These are phyloP conservation scores for Ommatoiulus sabulosus DNA, from an alignment of 2,888 invertebrate species.

Conservation along the genomic window DNA sequence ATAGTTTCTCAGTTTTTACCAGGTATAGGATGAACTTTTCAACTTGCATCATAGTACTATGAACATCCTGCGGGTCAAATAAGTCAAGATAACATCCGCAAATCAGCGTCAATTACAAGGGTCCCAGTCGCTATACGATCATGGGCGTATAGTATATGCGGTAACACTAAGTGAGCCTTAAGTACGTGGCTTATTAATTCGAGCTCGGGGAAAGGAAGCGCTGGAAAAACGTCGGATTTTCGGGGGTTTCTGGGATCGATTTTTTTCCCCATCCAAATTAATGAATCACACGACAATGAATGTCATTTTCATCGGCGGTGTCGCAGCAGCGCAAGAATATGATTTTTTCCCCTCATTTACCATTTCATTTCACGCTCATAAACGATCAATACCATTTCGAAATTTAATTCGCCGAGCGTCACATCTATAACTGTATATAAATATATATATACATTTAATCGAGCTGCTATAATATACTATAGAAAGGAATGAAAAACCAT, in stretches of 20 bases:
- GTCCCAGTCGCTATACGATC: too few species aligned
- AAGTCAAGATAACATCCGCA: too few species aligned
- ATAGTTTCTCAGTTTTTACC: too few species aligned
- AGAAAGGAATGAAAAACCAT: constrained; percentile 39
- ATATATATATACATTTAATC: neutral
- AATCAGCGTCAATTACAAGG: too few species aligned
- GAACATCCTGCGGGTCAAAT: too few species aligned
- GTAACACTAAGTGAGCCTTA: neutral
- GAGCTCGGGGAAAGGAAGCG: too few species aligned
- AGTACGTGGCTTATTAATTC: neutral
- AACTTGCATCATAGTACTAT: too few species aligned
- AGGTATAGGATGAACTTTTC: too few species aligned
- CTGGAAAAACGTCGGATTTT: neutral
- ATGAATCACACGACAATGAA: neutral
- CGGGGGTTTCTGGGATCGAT: neutral
- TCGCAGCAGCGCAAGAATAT: neutral
- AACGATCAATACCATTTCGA: constrained; percentile 34
- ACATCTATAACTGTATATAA: constrained; percentile 10
- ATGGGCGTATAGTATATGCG: neutral
- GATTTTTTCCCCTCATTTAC: constrained; percentile 29
- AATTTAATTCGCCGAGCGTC: constrained; percentile 11
- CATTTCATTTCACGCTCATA: constrained; percentile 43
- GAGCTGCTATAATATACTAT: too few species aligned
- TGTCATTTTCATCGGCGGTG: neutral
- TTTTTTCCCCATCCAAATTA: neutral